Evolutionary conservation across 1,140 invertebrate species (phyloP).

Genomic region (Ceratina japonica): DNA sequence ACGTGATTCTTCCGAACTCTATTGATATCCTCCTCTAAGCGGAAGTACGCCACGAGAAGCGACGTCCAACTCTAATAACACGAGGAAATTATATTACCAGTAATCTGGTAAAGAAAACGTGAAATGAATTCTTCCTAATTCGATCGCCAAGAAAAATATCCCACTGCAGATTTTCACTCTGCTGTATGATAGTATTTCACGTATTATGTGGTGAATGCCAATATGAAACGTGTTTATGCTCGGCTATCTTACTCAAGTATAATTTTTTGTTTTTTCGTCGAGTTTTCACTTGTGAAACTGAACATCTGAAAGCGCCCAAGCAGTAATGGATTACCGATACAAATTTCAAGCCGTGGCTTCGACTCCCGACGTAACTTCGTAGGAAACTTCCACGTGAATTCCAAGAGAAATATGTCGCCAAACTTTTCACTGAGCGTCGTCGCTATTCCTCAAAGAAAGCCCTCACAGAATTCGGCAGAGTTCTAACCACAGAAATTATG

Average conservation of each 20-base stretch:
- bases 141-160: no score
- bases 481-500: neutral
- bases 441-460: neutral
- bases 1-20: neutral
- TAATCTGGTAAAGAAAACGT: no score
- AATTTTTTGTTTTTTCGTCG: neutral
- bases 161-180: no score
- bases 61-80: no score
- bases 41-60: neutral
- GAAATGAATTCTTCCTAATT: no score
- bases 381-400: neutral
- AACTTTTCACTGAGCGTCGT: neutral
- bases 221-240: no score
- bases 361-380: neutral
- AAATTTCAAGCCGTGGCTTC: neutral
- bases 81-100: no score
- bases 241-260: neutral
- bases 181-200: no score
- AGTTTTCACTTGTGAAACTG: neutral
- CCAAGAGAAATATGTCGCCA: neutral
- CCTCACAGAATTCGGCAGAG: neutral
- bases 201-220: no score
- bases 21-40: neutral
- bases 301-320: neutral
- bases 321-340: neutral